Evolutionary conservation across 2,888 invertebrate genomes (phyloP).

Genomic region (Chouioia cunea): DNA sequence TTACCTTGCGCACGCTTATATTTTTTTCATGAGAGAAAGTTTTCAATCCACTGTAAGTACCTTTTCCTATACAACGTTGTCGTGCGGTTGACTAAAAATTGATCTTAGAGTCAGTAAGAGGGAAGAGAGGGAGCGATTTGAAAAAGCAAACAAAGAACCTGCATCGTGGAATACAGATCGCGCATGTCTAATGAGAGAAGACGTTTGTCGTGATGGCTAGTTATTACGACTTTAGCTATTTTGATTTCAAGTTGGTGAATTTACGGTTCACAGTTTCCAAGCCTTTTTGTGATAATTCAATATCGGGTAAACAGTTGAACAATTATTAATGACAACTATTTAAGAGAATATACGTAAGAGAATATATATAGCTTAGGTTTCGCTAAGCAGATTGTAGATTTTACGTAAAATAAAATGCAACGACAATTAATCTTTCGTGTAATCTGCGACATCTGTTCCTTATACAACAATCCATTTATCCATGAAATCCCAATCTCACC

Average conservation of each 20-base stretch:
- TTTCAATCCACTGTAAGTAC: neutral
- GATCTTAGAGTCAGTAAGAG: neutral
- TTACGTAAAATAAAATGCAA: no score
- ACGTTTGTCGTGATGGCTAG: neutral
- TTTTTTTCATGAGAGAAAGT: slow-evolving; percentile 15
- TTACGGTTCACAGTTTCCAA: neutral
- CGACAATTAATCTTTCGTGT: no score
- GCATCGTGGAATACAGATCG: slow-evolving; percentile 40
- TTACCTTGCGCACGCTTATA: neutral
- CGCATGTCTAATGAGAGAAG: slow-evolving; percentile 20
- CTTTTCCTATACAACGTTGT: neutral
- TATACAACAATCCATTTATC: no score
- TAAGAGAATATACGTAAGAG: no score
- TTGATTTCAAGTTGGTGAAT: slow-evolving; percentile 2
- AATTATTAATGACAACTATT: no score
- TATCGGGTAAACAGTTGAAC: no score
- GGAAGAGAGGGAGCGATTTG: no score
- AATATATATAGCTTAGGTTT: no score
- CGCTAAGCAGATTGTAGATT: no score
- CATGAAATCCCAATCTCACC: no score
- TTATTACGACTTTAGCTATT: slow-evolving; percentile 11
- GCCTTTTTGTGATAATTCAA: no score
- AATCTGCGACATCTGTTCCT: no score
- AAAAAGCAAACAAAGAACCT: neutral
- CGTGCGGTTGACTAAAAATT: slow-evolving; percentile 23